Percentiles rank a stretch among this genome's conserved stretches.
phyloP scores from a whole-genome alignment of 2,888 invertebrate genomes.

The Dione vanillae region DNA sequence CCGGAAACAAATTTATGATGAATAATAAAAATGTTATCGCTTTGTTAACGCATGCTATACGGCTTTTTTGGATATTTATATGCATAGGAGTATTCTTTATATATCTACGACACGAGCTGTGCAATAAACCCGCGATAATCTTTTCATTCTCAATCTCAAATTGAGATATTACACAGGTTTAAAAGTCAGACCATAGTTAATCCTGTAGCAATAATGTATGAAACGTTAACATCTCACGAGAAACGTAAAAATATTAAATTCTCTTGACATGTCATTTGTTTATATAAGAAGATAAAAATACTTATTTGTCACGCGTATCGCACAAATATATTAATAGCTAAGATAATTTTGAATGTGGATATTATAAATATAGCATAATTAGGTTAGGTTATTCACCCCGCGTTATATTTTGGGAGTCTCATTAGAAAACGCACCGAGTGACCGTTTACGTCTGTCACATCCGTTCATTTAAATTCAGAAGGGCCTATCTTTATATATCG shows the following conservation, averaged over 20 bases:
- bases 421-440: constrained; percentile 40
- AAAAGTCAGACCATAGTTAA: too few relatives aligned
- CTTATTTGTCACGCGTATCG: constrained; percentile 5
- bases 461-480: constrained; percentile 40
- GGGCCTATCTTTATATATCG: constrained; percentile 27
- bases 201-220: too few relatives aligned
- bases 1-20: constrained; percentile 19
- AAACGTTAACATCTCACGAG: too few relatives aligned
- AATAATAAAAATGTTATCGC: constrained; percentile 3
- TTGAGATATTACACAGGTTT: too few relatives aligned
- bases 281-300: constrained; percentile 15
- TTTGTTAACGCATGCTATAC: not conserved
- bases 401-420: constrained; percentile 36
- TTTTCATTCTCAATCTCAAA: too few relatives aligned
- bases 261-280: not conserved
- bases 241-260: too few relatives aligned
- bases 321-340: not conserved
- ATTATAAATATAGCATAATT: constrained; percentile 29
- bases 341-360: constrained; percentile 4
- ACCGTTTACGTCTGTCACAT: constrained; percentile 40
- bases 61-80: not conserved
- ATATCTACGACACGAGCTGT: not conserved
- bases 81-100: not conserved
- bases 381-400: constrained; percentile 39
- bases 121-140: not conserved